Conservation (phyloP, 2,113 vertebrate species). For the Dendropsophus ebraccatus region DNA sequence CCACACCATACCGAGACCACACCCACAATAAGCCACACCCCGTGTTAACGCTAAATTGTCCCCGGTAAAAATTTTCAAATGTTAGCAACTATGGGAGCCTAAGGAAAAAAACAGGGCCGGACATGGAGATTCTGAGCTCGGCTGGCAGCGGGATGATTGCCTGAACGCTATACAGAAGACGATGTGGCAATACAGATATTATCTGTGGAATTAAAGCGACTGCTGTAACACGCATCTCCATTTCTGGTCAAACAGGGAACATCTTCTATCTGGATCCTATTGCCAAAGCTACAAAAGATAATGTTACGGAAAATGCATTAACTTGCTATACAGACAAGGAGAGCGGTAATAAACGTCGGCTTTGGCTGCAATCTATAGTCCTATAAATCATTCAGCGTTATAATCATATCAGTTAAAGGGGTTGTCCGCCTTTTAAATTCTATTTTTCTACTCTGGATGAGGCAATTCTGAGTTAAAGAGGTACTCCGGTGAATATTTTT, state of each 20-base stretch:
- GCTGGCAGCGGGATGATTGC: background rate
- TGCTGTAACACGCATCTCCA: background rate
- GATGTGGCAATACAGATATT: background rate
- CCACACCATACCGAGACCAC: no score
- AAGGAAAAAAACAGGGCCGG: no score
- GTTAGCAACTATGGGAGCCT: no score
- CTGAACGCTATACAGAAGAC: background rate
- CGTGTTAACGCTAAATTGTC: no score
- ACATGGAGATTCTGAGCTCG: background rate
- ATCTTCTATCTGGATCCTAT: background rate
- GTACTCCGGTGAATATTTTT: no score
- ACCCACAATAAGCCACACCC: no score
- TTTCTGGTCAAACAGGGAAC: background rate
- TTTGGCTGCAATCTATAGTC: background rate
- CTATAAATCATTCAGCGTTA: constrained; percentile 27
- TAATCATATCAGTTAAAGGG: background rate
- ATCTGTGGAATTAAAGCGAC: background rate
- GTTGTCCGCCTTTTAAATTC: no score
- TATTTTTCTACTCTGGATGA: no score
- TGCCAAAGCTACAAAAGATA: background rate
- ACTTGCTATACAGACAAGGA: background rate
- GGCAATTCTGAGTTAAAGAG: no score
- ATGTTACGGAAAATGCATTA: constrained; percentile 18
- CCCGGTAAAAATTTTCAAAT: no score
- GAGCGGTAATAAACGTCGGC: background rate